Percentiles rank a stretch among this genome's conserved stretches.
Evolutionary conservation across 1,140 invertebrate genomes (phyloP).

Genomic region (Liolophura sinensis): DNA sequence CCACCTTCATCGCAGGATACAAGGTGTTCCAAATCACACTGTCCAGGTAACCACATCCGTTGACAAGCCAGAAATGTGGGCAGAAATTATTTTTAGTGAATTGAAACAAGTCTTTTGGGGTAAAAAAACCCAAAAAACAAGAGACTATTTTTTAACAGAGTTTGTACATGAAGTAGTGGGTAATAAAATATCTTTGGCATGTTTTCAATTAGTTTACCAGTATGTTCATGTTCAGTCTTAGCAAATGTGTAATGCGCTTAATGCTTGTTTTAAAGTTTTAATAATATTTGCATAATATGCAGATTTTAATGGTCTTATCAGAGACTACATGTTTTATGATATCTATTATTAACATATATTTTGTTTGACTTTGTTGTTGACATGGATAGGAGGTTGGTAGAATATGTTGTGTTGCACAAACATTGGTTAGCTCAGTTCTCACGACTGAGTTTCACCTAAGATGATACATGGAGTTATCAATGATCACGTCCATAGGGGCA

Average conservation of each 20-base stretch:
- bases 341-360: not conserved
- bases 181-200: too few species aligned
- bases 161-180: not conserved
- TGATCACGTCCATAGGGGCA: too few species aligned
- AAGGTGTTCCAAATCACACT: conserved; percentile 95
- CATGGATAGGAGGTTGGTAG: too few species aligned
- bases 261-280: too few species aligned
- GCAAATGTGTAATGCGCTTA: too few species aligned
- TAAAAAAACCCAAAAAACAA: conserved; percentile 1
- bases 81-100: too few species aligned
- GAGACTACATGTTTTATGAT: not conserved
- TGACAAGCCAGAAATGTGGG: not conserved
- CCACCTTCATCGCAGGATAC: conserved; percentile 96
- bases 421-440: too few species aligned
- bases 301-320: not conserved
- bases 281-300: too few species aligned
- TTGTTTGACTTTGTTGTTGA: not conserved
- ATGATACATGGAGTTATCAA: too few species aligned
- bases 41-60: conserved; percentile 68
- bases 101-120: not conserved
- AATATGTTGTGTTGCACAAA: too few species aligned
- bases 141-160: not conserved
- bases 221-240: not conserved
- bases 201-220: not conserved
- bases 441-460: too few species aligned